Base-by-base conservation (phyloP, 2,797 vertebrate species). In the Parambassis ranga region DNA sequence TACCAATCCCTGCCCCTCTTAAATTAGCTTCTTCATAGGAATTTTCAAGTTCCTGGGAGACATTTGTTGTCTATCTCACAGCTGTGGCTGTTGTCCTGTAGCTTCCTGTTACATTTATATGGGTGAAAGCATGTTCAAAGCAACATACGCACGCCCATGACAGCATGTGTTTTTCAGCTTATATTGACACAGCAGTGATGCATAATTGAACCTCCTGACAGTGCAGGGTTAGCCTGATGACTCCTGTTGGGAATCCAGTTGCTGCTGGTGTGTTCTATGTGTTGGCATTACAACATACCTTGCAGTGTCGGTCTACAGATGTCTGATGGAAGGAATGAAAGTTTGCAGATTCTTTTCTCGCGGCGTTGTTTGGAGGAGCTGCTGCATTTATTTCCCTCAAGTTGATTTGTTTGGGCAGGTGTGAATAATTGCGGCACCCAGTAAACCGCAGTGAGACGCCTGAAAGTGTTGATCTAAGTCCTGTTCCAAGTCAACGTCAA, bases 1-100 rank as follows among this genome's bases (percentile, higher is more conserved):
- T 39, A 38, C 32, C 44, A 59, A 65, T 75, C 65, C 23, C 32
- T 6, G 37, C 46, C 38, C 62, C 37, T 62, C 39, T 31, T 35
- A 36, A 65, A 38, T 23, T 13, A 6, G 10, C 6, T 33, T 52
- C 24, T 30, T 55, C 20, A 24, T n/a, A 11, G 20, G 33, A 37
- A 32, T 33, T 47, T 38, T 32, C 7, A 7, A n/a, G 4, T 3
- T 42, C 36, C 58, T 32, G 3, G 36, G 3, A 47, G 8, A 30
- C 26, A 16, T 37, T 38, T 26, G n/a, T 24, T 26, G 9, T 18
- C 16, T n/a, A 52, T 37, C n/a, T 18, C 15, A 3, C 10, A 9
- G 22, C 24, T 24, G 24, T 24, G n/a, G n/a, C n/a, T n/a, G n/a
- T n/a, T n/a, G n/a, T n/a, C n/a, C n/a, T n/a, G n/a, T n/a, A n/a